These are phyloP conservation scores for Drosophila kanekoi DNA, from an alignment of 2,888 invertebrate genomes.

Conservation along the genomic window DNA sequence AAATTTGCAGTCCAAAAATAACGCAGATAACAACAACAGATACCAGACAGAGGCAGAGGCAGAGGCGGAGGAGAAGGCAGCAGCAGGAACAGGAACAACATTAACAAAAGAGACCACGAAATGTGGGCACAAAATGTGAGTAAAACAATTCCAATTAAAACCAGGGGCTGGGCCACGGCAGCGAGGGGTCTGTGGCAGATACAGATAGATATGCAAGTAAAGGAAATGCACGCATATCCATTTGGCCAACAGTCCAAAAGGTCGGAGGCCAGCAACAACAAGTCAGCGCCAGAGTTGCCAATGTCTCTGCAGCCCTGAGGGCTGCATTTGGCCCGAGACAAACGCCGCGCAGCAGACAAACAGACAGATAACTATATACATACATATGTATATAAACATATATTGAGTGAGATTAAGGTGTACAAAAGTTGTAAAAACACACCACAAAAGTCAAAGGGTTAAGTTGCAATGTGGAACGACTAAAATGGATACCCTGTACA, in stretches of 20 bases:
- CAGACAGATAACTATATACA: conserved; percentile 43
- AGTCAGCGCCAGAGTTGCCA: conserved; percentile 38
- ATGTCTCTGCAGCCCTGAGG: conserved; percentile 42
- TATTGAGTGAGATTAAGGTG: conserved; percentile 64
- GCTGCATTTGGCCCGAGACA: conserved; percentile 32
- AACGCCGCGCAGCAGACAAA: not conserved
- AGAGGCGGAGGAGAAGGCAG: conserved; percentile 20
- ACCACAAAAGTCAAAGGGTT: conserved; percentile 29
- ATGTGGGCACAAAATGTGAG: conserved; percentile 64
- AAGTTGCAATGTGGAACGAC: not conserved
- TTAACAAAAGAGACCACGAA: conserved; percentile 55
- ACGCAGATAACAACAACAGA: conserved; percentile 65
- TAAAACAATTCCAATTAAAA: conserved; percentile 73
- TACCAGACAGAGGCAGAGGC: conserved; percentile 38
- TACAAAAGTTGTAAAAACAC: conserved; percentile 40
- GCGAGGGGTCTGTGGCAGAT: conserved; percentile 15
- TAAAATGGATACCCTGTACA: conserved; percentile 15
- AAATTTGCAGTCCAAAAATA: conserved; percentile 65
- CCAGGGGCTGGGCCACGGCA: conserved; percentile 2
- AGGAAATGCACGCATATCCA: conserved; percentile 55
- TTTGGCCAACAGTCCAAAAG: conserved; percentile 29
- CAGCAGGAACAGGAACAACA: conserved; percentile 29
- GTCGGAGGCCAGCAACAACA: conserved; percentile 39
- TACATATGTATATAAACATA: conserved; percentile 52
- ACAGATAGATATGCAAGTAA: conserved; percentile 38